Evolutionary conservation across 2,797 vertebrate species (phyloP), one percentile per base, ranked within the genome.

Genomic region (Pteronotus mesoamericanus): DNA sequence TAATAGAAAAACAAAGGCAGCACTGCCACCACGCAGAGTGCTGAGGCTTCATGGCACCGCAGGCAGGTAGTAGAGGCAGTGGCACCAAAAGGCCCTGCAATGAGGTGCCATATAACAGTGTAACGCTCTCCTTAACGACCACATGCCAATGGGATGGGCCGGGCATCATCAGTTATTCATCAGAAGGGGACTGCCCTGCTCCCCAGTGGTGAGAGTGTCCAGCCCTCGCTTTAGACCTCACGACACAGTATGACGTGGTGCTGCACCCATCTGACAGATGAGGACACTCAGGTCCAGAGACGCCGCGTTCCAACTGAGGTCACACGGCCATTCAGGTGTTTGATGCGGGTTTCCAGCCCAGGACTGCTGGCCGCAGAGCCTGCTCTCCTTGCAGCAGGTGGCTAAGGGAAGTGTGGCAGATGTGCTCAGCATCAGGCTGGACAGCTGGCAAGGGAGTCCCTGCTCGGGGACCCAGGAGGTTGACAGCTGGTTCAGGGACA

Each of bases 1-100:
- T 22, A 14, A 7, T 15, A 32, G 15, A 57, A 46, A 29, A 26
- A 39, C 14, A 21, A 21, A 15, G 44, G 53, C 80, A 18, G 55
- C 24, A n/a, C 9, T 0, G 0, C 57, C 51, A 42, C 69, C 22
- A 0, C 0, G 34, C 37, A 34, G 39, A 18, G 14, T 6, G 26
- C n/a, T 29, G 42, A 66, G 71, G 44, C 19, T 37, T 55, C 15
- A 0, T 24, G 66, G 48, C 3, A 3, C 46, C 55, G 64, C 19
- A 14, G 22, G n/a, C 55, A 37, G 79, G 44, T 14, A 8, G 61
- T 18, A 48, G 34, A 69, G 34, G 79, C 32, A 51, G 79, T 9
- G n/a, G 9, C 21, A 9, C 37, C 26, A 84, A 79, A 53, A 69
- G 48, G 22, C 61, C 64, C 55, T 78, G n/a, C 69, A 48, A 29